Percentiles rank a stretch among this genome's conserved stretches.
phyloP scores from a whole-genome alignment of 2,797 vertebrate species.

The Chlorospingus semifuscus region DNA sequence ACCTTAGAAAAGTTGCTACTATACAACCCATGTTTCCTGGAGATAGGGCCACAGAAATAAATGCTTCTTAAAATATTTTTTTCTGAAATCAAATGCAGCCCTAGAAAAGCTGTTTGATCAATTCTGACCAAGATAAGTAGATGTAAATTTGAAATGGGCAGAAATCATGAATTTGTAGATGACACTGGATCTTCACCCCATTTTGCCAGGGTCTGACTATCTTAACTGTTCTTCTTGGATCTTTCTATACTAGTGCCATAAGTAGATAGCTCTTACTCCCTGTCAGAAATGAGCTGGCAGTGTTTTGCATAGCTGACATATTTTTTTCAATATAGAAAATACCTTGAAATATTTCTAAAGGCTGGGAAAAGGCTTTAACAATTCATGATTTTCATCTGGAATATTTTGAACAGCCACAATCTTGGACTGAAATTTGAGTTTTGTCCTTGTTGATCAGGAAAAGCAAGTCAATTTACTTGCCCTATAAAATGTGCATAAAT shows the following conservation, averaged over 20 bases:
- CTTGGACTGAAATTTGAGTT: not conserved
- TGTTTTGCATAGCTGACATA: not conserved
- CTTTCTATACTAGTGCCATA: not conserved
- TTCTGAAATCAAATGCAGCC: not conserved
- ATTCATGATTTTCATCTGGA: not conserved
- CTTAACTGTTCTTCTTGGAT: not conserved
- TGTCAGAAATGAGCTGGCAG: not conserved
- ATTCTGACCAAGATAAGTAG: not conserved
- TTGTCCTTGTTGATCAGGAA: not conserved
- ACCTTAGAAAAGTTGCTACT: not conserved
- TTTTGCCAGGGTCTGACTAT: not conserved
- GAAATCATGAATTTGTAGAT: not conserved
- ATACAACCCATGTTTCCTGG: not conserved
- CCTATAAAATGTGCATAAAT: not conserved
- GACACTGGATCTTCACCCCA: not conserved
- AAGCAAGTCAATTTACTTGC: not conserved
- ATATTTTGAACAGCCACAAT: not conserved
- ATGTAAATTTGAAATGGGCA: not conserved
- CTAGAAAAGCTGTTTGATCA: not conserved
- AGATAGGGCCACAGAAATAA: not conserved
- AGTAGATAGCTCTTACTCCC: not conserved
- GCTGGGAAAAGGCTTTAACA: not conserved
- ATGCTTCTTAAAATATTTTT: not conserved
- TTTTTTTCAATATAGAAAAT: not conserved
- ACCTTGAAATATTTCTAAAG: not conserved